phyloP scores from a whole-genome alignment of 2,888 invertebrate genomes.

The Machimus rusticus region DNA sequence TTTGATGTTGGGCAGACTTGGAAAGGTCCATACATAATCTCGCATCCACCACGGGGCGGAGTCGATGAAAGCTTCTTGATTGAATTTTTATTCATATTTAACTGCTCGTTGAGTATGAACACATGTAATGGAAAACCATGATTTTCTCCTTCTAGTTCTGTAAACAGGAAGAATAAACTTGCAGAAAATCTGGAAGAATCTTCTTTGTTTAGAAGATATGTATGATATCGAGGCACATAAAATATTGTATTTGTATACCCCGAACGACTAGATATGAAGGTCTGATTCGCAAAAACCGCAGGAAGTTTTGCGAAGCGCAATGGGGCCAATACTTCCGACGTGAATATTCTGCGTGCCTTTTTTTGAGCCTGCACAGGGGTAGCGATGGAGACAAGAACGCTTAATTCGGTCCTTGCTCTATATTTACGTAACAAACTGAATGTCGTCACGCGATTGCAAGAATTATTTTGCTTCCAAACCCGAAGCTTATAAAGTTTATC shows the following conservation, averaged over 20 bases:
- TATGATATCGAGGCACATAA: background rate
- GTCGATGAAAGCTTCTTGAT: constrained; percentile 16
- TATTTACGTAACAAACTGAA: constrained; percentile 22
- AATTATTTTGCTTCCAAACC: background rate
- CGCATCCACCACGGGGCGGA: background rate
- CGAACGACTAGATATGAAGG: background rate
- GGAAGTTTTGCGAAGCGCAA: background rate
- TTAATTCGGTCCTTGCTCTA: background rate
- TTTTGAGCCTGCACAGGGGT: background rate
- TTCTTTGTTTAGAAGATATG: background rate
- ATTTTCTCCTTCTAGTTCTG: constrained; percentile 5
- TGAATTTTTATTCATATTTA: constrained; percentile 34
- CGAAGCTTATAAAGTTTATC: background rate
- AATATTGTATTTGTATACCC: background rate
- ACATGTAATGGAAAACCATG: background rate
- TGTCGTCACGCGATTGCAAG: constrained; percentile 8
- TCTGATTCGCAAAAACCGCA: background rate
- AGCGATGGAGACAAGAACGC: background rate
- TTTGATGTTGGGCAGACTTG: background rate
- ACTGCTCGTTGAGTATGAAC: constrained; percentile 1
- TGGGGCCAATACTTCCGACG: background rate
- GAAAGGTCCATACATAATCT: background rate
- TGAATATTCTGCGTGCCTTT: background rate
- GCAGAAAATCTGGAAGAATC: background rate
- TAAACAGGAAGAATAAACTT: constrained; percentile 26